Evolutionary conservation across 1,140 invertebrate species (phyloP).

Genomic region (Tyrophagus putrescentiae): DNA sequence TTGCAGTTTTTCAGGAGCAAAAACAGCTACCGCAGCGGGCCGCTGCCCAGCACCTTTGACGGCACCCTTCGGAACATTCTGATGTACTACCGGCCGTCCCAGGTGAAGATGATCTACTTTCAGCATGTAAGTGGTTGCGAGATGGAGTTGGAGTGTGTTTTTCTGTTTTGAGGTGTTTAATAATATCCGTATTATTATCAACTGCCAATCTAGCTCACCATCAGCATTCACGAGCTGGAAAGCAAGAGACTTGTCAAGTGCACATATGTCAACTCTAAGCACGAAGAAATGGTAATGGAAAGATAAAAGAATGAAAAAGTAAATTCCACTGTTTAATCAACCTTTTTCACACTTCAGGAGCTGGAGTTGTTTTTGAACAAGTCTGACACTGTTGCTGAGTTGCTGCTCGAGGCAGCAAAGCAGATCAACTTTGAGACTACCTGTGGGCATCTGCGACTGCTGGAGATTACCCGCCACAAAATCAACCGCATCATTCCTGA

Average conservation of each 20-base stretch:
- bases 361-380: constrained; percentile 89
- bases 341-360: constrained; percentile 53
- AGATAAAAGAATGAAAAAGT: too few relatives aligned
- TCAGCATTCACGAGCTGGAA: constrained; percentile 90
- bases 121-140: constrained; percentile 52
- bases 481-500: constrained; percentile 46
- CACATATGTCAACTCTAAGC: constrained; percentile 38
- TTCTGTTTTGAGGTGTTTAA: neutral
- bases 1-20: constrained; percentile 93
- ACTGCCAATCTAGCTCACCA: constrained; percentile 53
- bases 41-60: constrained; percentile 70
- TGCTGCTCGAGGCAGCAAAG: constrained; percentile 84
- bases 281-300: constrained; percentile 60
- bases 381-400: constrained; percentile 70
- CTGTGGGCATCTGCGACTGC: constrained; percentile 51
- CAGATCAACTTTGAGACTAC: constrained; percentile 75
- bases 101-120: constrained; percentile 72
- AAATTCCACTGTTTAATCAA: neutral
- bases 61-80: constrained; percentile 81
- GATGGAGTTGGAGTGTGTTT: constrained; percentile 14
- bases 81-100: constrained; percentile 68
- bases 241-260: constrained; percentile 82
- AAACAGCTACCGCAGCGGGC: constrained; percentile 74
- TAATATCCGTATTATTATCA: too few relatives aligned
- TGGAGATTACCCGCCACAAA: constrained; percentile 42